Conservation (phyloP, 2,797 vertebrate species). For the Chromobotia macracanthus region DNA sequence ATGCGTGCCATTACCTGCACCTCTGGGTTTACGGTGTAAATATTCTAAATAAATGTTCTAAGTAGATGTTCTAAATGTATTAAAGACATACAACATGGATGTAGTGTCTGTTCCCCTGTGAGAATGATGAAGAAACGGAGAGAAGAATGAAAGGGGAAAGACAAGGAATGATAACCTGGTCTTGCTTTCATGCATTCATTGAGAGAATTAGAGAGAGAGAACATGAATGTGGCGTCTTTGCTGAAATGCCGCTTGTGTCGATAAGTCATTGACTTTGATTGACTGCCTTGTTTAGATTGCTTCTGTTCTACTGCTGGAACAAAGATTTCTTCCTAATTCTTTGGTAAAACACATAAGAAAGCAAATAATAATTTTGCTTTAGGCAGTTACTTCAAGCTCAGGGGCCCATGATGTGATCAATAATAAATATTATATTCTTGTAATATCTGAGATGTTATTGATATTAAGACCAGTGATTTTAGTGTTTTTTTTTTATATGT, state of each 20-base stretch:
- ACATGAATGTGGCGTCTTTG: slow-evolving; percentile 54
- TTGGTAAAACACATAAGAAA: slow-evolving; percentile 41
- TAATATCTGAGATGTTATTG: neutral
- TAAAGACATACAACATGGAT: neutral
- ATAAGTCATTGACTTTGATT: slow-evolving; percentile 73
- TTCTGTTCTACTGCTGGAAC: slow-evolving; percentile 21
- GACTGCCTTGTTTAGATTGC: slow-evolving; percentile 67
- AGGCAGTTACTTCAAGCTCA: slow-evolving; percentile 14
- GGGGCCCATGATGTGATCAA: neutral
- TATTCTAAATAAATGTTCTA: no score
- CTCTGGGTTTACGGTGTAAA: neutral
- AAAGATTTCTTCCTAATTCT: slow-evolving; percentile 33
- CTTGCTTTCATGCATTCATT: slow-evolving; percentile 78
- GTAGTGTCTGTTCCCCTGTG: neutral
- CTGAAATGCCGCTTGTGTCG: slow-evolving; percentile 71
- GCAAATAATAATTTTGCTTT: slow-evolving; percentile 25
- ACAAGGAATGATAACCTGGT: slow-evolving; percentile 70
- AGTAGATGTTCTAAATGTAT: neutral
- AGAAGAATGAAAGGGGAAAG: slow-evolving; percentile 65
- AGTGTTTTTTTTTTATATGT: neutral
- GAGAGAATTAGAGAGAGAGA: slow-evolving; percentile 68
- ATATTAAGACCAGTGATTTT: neutral
- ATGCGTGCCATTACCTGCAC: neutral
- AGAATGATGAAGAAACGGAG: slow-evolving; percentile 77
- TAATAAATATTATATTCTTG: slow-evolving; percentile 6